phyloP scores from a whole-genome alignment of 2,888 invertebrate genomes.

The Orthosia gothica region DNA sequence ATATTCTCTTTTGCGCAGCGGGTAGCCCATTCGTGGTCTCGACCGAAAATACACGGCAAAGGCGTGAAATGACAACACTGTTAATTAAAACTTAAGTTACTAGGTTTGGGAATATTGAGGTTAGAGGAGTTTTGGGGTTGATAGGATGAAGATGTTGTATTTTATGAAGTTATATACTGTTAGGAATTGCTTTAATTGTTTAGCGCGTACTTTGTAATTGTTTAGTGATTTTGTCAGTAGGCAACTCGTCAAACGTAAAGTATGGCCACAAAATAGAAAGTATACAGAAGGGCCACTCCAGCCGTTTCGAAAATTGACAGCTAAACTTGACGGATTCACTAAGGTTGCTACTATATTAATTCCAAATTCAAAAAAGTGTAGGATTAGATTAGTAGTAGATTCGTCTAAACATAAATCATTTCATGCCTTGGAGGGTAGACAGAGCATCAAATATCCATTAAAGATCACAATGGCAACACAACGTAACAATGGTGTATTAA shows the following conservation, averaged over 20 bases:
- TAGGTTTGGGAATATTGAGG: conserved; percentile 20
- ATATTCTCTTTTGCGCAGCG: conserved; percentile 46
- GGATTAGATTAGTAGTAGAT: no score
- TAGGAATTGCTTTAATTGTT: neutral
- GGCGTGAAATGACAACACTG: conserved; percentile 29
- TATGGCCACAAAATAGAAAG: no score
- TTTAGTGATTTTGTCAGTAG: neutral
- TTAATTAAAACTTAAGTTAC: conserved; percentile 55
- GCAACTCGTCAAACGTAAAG: neutral
- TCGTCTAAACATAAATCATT: no score
- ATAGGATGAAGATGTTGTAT: conserved; percentile 4
- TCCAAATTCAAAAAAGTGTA: no score
- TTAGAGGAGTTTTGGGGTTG: conserved; percentile 6
- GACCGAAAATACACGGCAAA: conserved; percentile 32
- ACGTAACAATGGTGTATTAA: no score
- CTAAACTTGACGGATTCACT: no score
- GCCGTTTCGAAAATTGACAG: no score
- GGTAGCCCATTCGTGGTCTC: conserved; percentile 41
- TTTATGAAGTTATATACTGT: neutral
- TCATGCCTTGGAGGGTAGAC: no score
- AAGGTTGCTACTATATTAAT: no score
- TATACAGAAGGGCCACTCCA: no score
- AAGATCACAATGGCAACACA: no score
- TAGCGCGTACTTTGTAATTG: neutral
- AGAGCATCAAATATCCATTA: no score